Percentiles rank a stretch among this genome's conserved stretches.
Evolutionary conservation across 2,113 vertebrate genomes (phyloP).

Genomic region (Chaetodon auriga): DNA sequence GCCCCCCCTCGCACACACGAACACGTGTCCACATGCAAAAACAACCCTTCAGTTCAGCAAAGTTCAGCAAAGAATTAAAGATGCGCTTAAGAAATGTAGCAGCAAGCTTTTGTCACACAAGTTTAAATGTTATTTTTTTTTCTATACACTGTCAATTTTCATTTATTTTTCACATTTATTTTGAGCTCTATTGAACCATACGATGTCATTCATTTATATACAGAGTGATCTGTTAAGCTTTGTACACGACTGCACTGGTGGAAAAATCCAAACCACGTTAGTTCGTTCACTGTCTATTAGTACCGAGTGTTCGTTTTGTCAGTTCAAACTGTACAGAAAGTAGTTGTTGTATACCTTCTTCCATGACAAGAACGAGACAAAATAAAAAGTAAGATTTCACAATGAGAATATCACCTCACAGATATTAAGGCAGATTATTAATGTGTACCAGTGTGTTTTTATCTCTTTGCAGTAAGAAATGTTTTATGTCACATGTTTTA

Average conservation of each 20-base stretch:
- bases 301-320: not conserved
- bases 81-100: not conserved
- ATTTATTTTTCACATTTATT: not conserved
- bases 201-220: not conserved
- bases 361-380: not conserved
- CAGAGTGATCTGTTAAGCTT: not conserved
- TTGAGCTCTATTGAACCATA: not conserved
- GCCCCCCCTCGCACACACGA: not conserved
- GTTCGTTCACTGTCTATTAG: not conserved
- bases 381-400: not conserved
- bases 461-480: no score
- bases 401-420: not conserved
- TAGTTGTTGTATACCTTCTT: not conserved
- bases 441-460: no score
- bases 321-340: not conserved
- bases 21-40: not conserved
- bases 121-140: not conserved
- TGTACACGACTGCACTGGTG: not conserved
- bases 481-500: no score
- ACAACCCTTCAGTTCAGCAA: not conserved
- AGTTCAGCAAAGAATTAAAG: not conserved
- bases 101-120: not conserved
- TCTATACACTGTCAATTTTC: not conserved
- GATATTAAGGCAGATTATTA: no score
- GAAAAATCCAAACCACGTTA: not conserved